These are phyloP conservation scores for Hirundichthys speculiger DNA, from an alignment of 2,113 vertebrate genomes.

Conservation along the genomic window DNA sequence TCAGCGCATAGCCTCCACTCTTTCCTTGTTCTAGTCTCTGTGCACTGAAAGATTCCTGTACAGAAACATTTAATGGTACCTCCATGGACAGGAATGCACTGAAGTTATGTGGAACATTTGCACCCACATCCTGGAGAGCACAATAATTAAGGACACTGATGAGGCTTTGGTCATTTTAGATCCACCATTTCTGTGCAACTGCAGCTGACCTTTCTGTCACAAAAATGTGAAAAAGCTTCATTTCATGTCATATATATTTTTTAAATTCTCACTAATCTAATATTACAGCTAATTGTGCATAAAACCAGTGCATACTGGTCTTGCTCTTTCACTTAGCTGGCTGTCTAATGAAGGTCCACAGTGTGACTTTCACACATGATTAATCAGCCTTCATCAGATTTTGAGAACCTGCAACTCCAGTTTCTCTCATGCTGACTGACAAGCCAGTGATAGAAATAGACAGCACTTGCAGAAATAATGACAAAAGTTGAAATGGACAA, in stretches of 20 bases:
- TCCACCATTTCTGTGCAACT: no score
- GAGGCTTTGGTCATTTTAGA: no score
- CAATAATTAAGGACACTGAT: not conserved
- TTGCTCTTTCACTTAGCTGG: slow-evolving; percentile 15
- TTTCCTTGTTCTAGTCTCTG: slow-evolving; percentile 49
- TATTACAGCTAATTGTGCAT: no score
- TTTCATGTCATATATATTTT: no score
- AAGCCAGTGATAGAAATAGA: slow-evolving; percentile 44
- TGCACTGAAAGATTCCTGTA: slow-evolving; percentile 7
- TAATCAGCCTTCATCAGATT: slow-evolving; percentile 16
- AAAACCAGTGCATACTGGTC: not conserved
- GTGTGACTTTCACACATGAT: slow-evolving; percentile 26
- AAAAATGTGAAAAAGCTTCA: no score
- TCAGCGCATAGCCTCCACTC: not conserved
- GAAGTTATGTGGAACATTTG: not conserved
- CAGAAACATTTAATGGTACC: not conserved
- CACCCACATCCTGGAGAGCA: not conserved
- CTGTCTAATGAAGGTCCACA: slow-evolving; percentile 15
- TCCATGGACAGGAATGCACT: not conserved
- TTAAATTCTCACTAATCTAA: no score
- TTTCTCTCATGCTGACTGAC: slow-evolving; percentile 57
- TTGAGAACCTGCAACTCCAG: slow-evolving; percentile 13
- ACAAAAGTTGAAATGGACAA: slow-evolving; percentile 75
- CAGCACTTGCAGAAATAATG: slow-evolving; percentile 59
- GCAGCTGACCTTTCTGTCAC: no score